phyloP scores from a whole-genome alignment of 1,140 invertebrate genomes.

The Hestina assimilis region DNA sequence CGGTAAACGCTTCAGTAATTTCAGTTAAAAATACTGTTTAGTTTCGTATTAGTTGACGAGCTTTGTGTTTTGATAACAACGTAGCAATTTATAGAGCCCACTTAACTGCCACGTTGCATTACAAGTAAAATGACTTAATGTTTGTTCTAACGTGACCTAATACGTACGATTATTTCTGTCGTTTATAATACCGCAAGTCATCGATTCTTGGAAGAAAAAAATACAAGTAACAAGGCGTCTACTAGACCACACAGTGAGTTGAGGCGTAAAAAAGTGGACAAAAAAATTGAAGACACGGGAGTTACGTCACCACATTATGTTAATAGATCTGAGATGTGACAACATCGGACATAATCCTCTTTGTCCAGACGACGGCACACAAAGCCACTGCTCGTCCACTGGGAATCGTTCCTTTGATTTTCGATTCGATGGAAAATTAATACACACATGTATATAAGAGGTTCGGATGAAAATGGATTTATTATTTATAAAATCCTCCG shows the following conservation, averaged over 20 bases:
- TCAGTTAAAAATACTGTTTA: slow-evolving; percentile 36
- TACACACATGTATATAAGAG: slow-evolving; percentile 30
- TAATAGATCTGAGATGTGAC: slow-evolving; percentile 63
- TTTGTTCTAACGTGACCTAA: slow-evolving; percentile 34
- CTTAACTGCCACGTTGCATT: slow-evolving; percentile 18
- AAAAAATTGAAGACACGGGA: slow-evolving; percentile 44
- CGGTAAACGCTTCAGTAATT: slow-evolving; percentile 62
- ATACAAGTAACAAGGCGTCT: slow-evolving; percentile 4
- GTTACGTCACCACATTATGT: slow-evolving; percentile 62
- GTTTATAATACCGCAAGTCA: slow-evolving; percentile 25
- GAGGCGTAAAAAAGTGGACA: slow-evolving; percentile 34
- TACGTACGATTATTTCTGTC: slow-evolving; percentile 18
- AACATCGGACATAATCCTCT: slow-evolving; percentile 70
- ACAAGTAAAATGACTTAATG: slow-evolving; percentile 30
- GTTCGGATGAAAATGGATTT: neutral
- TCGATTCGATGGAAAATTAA: slow-evolving; percentile 70
- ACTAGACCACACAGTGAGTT: slow-evolving; percentile 53
- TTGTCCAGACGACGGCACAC: slow-evolving; percentile 62
- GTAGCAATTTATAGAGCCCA: slow-evolving; percentile 28
- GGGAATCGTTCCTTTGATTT: slow-evolving; percentile 68
- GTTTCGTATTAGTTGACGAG: slow-evolving; percentile 32
- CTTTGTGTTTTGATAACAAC: slow-evolving; percentile 29
- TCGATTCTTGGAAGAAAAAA: slow-evolving; percentile 32
- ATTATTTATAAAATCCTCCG: neutral
- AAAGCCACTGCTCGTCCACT: slow-evolving; percentile 46